Evolutionary conservation across 2,797 vertebrate species (phyloP), one percentile per base, ranked within the genome.

Genomic region (Coreius guichenoti): DNA sequence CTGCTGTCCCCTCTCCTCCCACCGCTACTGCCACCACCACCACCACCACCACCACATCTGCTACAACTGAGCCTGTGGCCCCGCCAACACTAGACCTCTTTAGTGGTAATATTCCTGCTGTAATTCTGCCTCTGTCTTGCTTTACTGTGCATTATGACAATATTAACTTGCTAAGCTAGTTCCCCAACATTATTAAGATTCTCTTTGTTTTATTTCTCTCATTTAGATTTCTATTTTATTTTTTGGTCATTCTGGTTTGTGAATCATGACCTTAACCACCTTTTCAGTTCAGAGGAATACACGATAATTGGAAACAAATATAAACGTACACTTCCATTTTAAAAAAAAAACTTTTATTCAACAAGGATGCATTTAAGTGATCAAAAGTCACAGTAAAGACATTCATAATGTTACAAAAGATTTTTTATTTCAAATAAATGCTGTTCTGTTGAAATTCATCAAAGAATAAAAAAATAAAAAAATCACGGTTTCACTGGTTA

Each of bases 11-110:
- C 81, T 94, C 95, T 93, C 95, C 94, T 92, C 93, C 96, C 91
- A 91, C 95, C 26, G 17, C 86, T 43, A 76, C 87, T 94, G 93
- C 96, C 83, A 91, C 96, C 91, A 86, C 96, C 74, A 88, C 94
- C 47, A 54, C 91, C 80, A 94, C 96, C 75, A 93, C 94, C 89
- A 88, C 89, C 68, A 36, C 86, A 69, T 26, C 80, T n/a, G 14
- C 88, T 47, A 82, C 87, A 83, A 23, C 89, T 56, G 86, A 92
- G 43, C 78, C 88, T 1, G 85, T 93, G 45, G 87, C 95, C 90
- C 88, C 92, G 80, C 96, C 97, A 93, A 95, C 97, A 95, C 96
- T 99, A 97, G 98, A 99, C 97, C 97, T 99, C 95, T 99, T 99
- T 96, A 97, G 98, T 96, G 97, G 98, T 99, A 99, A 96, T 93